Evolutionary conservation across 2,113 vertebrate genomes (phyloP).

Genomic region (Silurus meridionalis): DNA sequence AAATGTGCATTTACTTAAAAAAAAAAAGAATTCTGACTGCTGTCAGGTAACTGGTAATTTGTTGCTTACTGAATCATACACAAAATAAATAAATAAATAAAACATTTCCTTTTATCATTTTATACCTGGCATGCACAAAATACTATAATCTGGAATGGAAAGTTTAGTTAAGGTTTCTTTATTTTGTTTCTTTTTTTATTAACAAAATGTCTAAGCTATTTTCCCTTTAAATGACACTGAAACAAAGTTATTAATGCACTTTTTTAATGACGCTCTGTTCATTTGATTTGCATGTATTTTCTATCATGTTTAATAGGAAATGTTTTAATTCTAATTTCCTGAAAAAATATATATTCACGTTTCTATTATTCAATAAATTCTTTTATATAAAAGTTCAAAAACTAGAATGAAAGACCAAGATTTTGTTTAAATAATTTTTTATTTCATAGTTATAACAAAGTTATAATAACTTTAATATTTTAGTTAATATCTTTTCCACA

Average conservation of each 20-base stretch:
- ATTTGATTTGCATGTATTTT: background rate
- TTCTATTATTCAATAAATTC: too few species aligned
- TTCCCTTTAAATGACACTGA: background rate
- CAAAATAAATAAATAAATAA: too few species aligned
- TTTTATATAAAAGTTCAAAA: background rate
- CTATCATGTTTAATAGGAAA: background rate
- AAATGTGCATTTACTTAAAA: background rate
- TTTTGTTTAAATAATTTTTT: too few species aligned
- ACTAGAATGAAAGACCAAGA: background rate
- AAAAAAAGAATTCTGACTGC: too few species aligned
- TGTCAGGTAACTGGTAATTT: background rate
- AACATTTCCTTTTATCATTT: background rate
- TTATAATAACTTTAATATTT: too few species aligned
- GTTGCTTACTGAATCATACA: background rate
- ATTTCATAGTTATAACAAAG: too few species aligned
- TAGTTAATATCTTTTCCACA: too few species aligned
- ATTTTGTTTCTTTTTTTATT: background rate
- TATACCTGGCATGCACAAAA: background rate
- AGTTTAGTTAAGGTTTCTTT: background rate
- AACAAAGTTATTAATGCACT: background rate
- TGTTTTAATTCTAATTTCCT: background rate
- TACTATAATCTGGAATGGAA: background rate
- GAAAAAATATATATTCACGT: background rate
- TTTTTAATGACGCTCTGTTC: background rate
- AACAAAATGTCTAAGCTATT: background rate